phyloP scores from a whole-genome alignment of 2,888 invertebrate genomes.

The Neelides folsomi region DNA sequence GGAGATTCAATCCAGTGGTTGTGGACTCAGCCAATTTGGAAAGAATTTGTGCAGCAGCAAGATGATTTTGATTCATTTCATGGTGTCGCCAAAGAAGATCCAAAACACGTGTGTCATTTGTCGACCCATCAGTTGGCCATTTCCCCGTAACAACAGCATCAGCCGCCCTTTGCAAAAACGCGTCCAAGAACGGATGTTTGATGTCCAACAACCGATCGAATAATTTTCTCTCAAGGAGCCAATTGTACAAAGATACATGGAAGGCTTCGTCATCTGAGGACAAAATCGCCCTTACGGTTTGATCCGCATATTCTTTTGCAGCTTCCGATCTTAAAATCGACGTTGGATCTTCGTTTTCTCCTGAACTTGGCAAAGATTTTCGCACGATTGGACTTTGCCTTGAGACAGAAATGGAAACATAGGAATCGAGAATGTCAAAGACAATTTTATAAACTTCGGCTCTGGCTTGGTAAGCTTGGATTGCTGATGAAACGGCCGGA shows the following conservation, averaged over 20 bases:
- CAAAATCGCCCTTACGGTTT: slow-evolving; percentile 28
- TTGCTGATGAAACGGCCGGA: slow-evolving; percentile 16
- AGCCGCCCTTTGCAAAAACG: slow-evolving; percentile 39
- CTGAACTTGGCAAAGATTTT: not conserved
- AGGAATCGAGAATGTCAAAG: slow-evolving; percentile 28
- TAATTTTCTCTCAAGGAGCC: slow-evolving; percentile 55
- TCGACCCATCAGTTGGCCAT: slow-evolving; percentile 37
- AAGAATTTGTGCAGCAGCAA: slow-evolving; percentile 80
- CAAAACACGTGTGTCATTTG: slow-evolving; percentile 49
- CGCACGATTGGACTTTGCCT: slow-evolving; percentile 18
- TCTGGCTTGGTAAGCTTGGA: slow-evolving; percentile 26
- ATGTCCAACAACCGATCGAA: slow-evolving; percentile 42
- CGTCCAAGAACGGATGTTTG: slow-evolving; percentile 37
- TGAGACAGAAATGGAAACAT: slow-evolving; percentile 16
- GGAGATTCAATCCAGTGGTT: slow-evolving; percentile 54
- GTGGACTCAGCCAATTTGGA: slow-evolving; percentile 64
- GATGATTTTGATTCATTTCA: slow-evolving; percentile 79
- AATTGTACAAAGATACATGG: slow-evolving; percentile 82
- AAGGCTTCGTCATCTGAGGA: slow-evolving; percentile 63
- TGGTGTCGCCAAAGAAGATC: slow-evolving; percentile 93
- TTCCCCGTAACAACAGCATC: slow-evolving; percentile 34
- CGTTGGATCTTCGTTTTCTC: slow-evolving; percentile 8
- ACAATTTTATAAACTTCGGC: slow-evolving; percentile 29
- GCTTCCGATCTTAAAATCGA: slow-evolving; percentile 8
- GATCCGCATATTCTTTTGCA: slow-evolving; percentile 25